Evolutionary conservation across 2,113 vertebrate genomes (phyloP), one percentile per base, ranked within the genome.

Genomic region (Limanda limanda): DNA sequence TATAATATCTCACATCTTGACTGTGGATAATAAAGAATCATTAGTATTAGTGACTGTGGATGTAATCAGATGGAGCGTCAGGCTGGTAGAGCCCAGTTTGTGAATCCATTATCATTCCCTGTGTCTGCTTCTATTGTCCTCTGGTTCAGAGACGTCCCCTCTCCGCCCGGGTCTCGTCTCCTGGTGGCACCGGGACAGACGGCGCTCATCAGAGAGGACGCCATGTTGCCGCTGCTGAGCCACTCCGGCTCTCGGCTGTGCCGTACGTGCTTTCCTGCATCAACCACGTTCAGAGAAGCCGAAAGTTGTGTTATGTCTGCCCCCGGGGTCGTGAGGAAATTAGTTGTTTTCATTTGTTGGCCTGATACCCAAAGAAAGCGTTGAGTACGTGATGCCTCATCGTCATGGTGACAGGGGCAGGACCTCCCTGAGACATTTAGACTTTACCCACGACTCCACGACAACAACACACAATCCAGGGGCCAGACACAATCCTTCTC

Each of bases 331-430:
- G 1, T 0, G 35, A 80, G 87, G 87, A 89, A 86, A 68, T 58
- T 15, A 56, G 9, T 48, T 85, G 79, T 87, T 87, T 89, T 76
- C 68, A 14, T 73, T 76, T 51, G 69, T 67, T 76, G 68, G 62
- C 69, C 31, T 66, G 68, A 85, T 48, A 48, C 58, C 64, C 62
- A 64, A 58, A 75, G 78, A 83, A 62, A 57, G 54, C 69, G 11
- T 65, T 11, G 21, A 25, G 79, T 81, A 86, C 61, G 10, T 75
- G 79, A 77, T 72, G 68, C 55, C 12, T 83, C 81, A 27, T 58
- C 27, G 14, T 42, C 57, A 71, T 68, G 52, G 51, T 2, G 55
- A 57, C 31, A 42, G 40, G 56, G 81, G 61, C 68, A 18, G 64
- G 74, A 25, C 71, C 61, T 59, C 40, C 35, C 31, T 66, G 2